A percentile compares a stretch with the other conserved stretches of the same genome.
Conservation (phyloP, 1,140 invertebrate species). For the Artemia franciscana region DNA sequence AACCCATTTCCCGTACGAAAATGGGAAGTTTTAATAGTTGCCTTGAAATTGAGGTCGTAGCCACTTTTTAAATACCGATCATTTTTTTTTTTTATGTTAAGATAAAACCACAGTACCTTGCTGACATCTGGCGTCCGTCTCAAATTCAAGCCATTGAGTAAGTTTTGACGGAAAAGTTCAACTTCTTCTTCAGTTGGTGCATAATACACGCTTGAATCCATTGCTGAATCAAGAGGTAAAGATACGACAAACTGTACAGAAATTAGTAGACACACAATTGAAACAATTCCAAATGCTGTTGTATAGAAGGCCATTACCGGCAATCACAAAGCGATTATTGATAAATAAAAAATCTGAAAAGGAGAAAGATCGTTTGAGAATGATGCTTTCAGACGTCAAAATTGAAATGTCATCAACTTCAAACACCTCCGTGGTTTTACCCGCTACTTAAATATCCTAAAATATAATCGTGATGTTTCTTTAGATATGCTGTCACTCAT, state of each 20-base stretch:
- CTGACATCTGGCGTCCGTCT: constrained; percentile 23
- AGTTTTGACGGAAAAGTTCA: constrained; percentile 21
- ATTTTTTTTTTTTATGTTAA: too few species aligned
- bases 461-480: too few species aligned
- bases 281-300: neutral
- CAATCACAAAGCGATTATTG: neutral
- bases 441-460: too few species aligned
- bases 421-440: too few species aligned
- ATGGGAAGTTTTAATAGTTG: neutral
- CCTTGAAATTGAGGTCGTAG: too few species aligned
- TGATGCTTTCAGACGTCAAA: too few species aligned
- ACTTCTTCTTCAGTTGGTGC: constrained; percentile 15
- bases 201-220: neutral
- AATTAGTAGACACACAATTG: neutral
- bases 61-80: too few species aligned
- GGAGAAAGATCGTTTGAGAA: neutral
- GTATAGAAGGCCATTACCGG: neutral
- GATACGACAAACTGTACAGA: neutral
- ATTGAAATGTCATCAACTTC: too few species aligned
- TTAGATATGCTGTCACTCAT: too few species aligned
- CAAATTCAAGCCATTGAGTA: constrained; percentile 22
- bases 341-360: neutral
- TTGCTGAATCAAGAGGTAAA: neutral
- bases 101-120: too few species aligned
- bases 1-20: neutral